These are phyloP conservation scores for Eupelmus urozonus DNA, from an alignment of 2,888 invertebrate species.

Conservation along the genomic window DNA sequence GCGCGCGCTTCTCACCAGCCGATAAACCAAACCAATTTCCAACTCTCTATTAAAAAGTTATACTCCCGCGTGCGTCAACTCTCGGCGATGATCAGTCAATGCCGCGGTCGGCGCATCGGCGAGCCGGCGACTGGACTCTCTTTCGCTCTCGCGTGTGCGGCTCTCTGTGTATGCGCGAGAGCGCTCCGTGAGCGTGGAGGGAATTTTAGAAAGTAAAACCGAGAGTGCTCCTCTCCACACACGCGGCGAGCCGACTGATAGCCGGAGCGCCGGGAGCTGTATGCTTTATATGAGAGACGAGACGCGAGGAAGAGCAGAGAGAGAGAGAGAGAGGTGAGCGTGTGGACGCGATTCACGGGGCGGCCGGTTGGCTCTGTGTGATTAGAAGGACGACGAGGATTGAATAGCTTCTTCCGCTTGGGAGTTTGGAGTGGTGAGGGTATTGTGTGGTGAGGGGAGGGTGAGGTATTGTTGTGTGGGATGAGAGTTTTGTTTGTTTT, in stretches of 20 bases:
- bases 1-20: conserved; percentile 57
- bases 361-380: no score
- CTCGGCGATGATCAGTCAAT: conserved; percentile 66
- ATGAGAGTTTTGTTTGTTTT: no score
- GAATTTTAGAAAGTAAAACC: conserved; percentile 61
- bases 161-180: no score
- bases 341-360: conserved; percentile 1
- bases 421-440: no score
- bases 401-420: no score
- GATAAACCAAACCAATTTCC: no score
- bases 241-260: conserved; percentile 20
- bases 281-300: neutral
- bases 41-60: no score
- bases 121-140: conserved; percentile 5
- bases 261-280: no score
- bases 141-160: neutral
- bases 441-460: no score
- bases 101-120: conserved; percentile 69
- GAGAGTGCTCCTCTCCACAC: conserved; percentile 39
- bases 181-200: conserved; percentile 16
- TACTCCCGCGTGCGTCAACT: neutral
- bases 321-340: neutral
- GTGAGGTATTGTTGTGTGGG: no score
- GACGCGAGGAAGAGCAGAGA: no score
- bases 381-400: neutral